These are phyloP conservation scores for Sinocyclocheilus rhinocerous DNA, from an alignment of 2,113 vertebrate species.

Conservation along the genomic window DNA sequence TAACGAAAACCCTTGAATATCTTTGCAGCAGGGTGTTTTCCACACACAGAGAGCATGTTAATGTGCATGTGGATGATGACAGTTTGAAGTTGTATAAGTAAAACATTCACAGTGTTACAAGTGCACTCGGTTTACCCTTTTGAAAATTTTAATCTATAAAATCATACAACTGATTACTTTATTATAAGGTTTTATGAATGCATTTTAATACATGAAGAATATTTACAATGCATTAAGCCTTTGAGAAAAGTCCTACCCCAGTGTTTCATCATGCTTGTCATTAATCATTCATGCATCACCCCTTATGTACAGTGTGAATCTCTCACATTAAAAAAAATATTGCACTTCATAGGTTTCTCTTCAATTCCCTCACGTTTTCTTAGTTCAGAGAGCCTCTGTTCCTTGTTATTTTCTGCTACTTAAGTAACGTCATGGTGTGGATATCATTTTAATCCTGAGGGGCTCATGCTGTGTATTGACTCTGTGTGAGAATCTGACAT, in stretches of 20 bases:
- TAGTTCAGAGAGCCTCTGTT: neutral
- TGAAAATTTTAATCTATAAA: neutral
- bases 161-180: neutral
- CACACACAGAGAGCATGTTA: neutral
- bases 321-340: neutral
- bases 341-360: neutral
- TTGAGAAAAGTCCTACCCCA: neutral
- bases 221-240: neutral
- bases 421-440: slow-evolving; percentile 51
- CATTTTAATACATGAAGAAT: neutral
- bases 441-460: slow-evolving; percentile 61
- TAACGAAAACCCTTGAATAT: neutral
- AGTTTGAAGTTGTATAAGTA: neutral
- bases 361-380: neutral
- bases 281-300: neutral
- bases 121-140: neutral
- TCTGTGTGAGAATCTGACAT: slow-evolving; percentile 67
- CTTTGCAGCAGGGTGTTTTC: neutral
- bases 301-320: neutral
- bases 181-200: neutral
- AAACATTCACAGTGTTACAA: neutral
- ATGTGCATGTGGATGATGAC: neutral
- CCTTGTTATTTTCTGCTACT: slow-evolving; percentile 36
- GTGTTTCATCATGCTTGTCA: neutral
- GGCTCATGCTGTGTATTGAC: slow-evolving; percentile 53